Conservation (phyloP, 1,140 invertebrate genomes). For the Platyura marginata region DNA sequence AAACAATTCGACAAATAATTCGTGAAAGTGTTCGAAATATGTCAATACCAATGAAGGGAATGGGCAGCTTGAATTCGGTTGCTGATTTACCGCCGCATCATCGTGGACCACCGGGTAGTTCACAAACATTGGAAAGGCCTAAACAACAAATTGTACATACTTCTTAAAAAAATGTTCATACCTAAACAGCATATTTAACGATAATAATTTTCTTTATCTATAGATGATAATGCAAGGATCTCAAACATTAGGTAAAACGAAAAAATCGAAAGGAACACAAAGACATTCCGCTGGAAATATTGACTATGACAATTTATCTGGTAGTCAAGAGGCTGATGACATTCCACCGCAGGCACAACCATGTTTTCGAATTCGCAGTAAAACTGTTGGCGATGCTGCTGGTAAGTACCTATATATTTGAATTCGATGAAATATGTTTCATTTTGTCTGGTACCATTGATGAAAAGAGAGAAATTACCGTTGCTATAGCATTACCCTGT, state of each 20-base stretch:
- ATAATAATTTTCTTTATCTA: conserved; percentile 3
- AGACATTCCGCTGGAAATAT: conserved; percentile 77
- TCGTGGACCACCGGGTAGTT: conserved; percentile 26
- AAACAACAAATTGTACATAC: conserved; percentile 26
- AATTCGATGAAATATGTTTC: too few species aligned
- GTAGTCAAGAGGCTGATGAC: conserved; percentile 30
- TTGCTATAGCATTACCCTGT: too few species aligned
- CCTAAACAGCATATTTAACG: not conserved
- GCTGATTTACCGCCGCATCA: conserved; percentile 18
- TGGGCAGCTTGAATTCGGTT: conserved; percentile 23
- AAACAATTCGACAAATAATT: conserved; percentile 91
- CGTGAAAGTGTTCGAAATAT: conserved; percentile 87
- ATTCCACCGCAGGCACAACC: conserved; percentile 18
- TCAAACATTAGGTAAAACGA: conserved; percentile 51
- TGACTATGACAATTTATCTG: conserved; percentile 58
- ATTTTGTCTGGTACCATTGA: too few species aligned
- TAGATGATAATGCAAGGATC: conserved; percentile 43
- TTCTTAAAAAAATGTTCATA: conserved; percentile 8
- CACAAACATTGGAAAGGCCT: conserved; percentile 37
- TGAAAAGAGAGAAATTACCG: too few species aligned
- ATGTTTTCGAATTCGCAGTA: conserved; percentile 66
- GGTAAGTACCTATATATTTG: conserved; percentile 29
- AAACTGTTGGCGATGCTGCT: conserved; percentile 67
- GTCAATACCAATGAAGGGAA: conserved; percentile 72
- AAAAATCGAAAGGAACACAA: conserved; percentile 55